phyloP scores from a whole-genome alignment of 2,797 vertebrate genomes.

The Moxostoma hubbsi region DNA sequence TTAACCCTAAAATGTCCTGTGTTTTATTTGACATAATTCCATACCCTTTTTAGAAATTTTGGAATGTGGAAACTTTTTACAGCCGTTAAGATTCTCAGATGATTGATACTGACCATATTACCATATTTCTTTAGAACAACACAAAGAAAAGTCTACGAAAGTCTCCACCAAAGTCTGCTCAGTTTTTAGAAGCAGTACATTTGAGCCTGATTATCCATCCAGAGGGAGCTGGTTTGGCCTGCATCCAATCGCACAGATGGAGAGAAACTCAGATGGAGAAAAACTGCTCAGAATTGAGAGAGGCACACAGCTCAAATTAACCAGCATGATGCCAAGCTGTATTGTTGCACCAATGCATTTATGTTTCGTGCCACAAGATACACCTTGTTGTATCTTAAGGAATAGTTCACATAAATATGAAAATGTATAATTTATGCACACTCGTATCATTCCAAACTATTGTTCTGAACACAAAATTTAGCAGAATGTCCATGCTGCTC shows the following conservation, averaged over 20 bases:
- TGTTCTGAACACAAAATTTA: too few species aligned
- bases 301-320: constrained; percentile 20
- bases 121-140: neutral
- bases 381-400: neutral
- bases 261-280: neutral
- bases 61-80: constrained; percentile 10
- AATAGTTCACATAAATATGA: neutral
- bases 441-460: too few species aligned
- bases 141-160: neutral
- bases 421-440: neutral
- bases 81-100: neutral
- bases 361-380: neutral
- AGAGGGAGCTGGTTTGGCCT: constrained; percentile 34
- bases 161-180: constrained; percentile 18
- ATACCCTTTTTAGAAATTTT: neutral
- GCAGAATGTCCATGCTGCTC: too few species aligned
- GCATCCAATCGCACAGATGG: constrained; percentile 30
- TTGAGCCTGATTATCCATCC: constrained; percentile 43
- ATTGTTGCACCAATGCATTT: constrained; percentile 3
- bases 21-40: neutral
- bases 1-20: neutral
- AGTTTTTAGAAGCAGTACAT: constrained; percentile 17
- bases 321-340: constrained; percentile 15
- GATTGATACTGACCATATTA: neutral
- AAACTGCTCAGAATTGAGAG: constrained; percentile 18